Conservation (phyloP, 92 coral and sea anemone species). For the Epizoanthus stellaris region DNA sequence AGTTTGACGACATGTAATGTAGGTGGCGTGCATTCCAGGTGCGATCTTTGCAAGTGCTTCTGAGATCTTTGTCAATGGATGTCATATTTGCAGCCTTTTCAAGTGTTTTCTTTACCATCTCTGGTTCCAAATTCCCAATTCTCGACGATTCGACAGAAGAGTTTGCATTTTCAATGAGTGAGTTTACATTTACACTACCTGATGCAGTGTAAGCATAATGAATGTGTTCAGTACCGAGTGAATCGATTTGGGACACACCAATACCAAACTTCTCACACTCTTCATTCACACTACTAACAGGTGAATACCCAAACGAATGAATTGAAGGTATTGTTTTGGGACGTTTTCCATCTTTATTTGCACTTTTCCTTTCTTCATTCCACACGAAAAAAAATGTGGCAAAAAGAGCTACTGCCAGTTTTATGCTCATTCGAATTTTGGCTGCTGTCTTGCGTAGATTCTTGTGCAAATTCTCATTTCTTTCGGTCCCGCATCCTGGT, state of each 20-base stretch:
- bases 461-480: slow-evolving; percentile 17
- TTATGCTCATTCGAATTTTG: not conserved
- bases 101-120: not conserved
- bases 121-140: not conserved
- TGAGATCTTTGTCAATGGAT: not conserved
- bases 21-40: slow-evolving; percentile 3
- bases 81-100: not conserved
- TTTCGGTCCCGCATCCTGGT: not conserved
- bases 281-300: not conserved
- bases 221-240: not conserved
- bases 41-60: not conserved
- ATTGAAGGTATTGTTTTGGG: not conserved
- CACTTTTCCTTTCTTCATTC: slow-evolving; percentile 1
- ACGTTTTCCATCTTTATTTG: not conserved
- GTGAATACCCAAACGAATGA: not conserved
- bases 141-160: not conserved
- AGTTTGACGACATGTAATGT: slow-evolving; percentile 3
- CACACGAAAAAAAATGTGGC: slow-evolving; percentile 5
- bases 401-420: not conserved
- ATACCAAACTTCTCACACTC: not conserved
- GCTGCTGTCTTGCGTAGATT: not conserved
- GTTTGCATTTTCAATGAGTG: not conserved
- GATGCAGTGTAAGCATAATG: too few species aligned
- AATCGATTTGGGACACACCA: not conserved
- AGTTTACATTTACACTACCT: too few species aligned